Base-by-base conservation (phyloP, 1,140 invertebrate species). In the Ostrea denselamellosa region DNA sequence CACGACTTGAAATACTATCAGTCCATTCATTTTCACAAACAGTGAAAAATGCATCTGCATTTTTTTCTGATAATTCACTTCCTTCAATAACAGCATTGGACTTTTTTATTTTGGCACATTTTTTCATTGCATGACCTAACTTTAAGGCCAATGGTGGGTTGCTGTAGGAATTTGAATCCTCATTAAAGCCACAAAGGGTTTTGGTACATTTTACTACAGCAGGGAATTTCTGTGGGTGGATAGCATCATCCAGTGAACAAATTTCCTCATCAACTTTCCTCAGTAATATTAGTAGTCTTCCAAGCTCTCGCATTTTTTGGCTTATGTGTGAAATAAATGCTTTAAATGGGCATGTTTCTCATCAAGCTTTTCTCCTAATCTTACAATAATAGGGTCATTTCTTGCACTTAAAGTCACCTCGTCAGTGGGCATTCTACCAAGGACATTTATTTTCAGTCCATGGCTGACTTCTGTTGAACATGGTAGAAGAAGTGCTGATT, bases 111-210 rank as follows among this genome's bases (percentile, higher is more conserved):
- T 53, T 88, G 17, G 85, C 88, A 90, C 89, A 89, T 85, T 90
- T 90, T 44, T 90, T 90, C 5, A 91, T 65, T 0, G 54, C 84
- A 81, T 91, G 87, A 52, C 89, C 89, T 4, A 91, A 84, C 68
- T 91, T 91, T 28, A 91, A 28, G 14, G 86, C 89, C 34, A 90
- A 56, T 10, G 87, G 90, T 62, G 90, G 90, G 86, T 86, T 89
- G 34, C 68, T 28, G 83, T 88, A 90, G 19, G 51, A 81, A 84
- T 89, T 89, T 65, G 84, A 86, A n/a, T 54, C 54, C 34, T 89
- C 65, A 68, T 83, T 65, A 82, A 88, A 89, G 10, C 81, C 77
- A 71, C 90, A 90, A 8, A 90, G 65, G 5, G n/a, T 71, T 86
- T 83, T 71, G 12, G 90, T 89, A n/a, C 44, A 65, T 81, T 71